Base-by-base conservation (phyloP, 2,888 invertebrate species). In the Volucella zonaria region DNA sequence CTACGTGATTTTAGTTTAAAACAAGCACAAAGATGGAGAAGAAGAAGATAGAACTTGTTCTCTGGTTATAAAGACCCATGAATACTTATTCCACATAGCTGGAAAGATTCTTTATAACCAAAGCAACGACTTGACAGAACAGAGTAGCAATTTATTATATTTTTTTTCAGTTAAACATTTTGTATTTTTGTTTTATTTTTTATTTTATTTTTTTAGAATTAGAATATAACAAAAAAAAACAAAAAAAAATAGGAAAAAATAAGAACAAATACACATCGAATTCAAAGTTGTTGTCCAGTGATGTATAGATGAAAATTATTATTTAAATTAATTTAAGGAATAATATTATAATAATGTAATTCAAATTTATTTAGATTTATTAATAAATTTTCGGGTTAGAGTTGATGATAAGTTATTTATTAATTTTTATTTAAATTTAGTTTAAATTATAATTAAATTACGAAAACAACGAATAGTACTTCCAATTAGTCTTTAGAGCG, bases 41-140 rank as follows among this genome's bases (percentile, higher is more conserved):
- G 12, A 31, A n/a, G n/a, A 51, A 38, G 42, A 18, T 14, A 61
- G 47, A 62, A 90, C 90, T 91, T 90, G 91, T 91, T 89, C 91
- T 89, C 88, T 88, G 91, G 91, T 91, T 91, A 90, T 90, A 89
- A 83, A 68, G 66, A 38, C 18, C 14, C 76, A 49, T 1, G 18
- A 18, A 23, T 23, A 23, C 18, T 23, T 23, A 23, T 2, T 23
- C 18, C 18, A 23, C 14, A 42, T 31, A n/a, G 18, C 15, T 14
- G 9, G 38, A 8, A 43, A 15, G 47, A 52, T 23, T 49, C 61
- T 67, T 87, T 89, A 88, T 90, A 91, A 91, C 89, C 91, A 89
- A 87, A 89, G 91, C 87, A 90, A 91, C 91, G 91, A 91, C 89
- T 90, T 89, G 86, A 85, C 54, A 58, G 54, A 54, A 86, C 77